A percentile compares a stretch with the other conserved stretches of the same genome.
phyloP scores from a whole-genome alignment of 2,113 vertebrate genomes.

The Plecotus auritus region DNA sequence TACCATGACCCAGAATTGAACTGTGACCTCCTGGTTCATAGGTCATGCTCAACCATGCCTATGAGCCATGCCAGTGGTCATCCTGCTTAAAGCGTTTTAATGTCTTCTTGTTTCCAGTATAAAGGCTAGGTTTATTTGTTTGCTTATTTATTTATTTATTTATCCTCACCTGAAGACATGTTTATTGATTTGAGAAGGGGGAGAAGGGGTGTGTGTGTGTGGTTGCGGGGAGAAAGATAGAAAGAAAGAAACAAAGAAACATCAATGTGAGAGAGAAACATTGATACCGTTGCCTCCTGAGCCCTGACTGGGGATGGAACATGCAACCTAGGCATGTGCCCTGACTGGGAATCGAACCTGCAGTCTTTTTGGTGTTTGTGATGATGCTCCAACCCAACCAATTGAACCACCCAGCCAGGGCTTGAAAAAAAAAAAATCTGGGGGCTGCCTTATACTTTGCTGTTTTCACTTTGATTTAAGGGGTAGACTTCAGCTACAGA shows the following conservation, averaged over 20 bases:
- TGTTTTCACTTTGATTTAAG: background rate
- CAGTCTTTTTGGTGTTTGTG: background rate
- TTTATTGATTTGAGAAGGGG: background rate
- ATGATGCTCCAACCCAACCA: background rate
- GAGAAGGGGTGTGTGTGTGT: too few relatives aligned
- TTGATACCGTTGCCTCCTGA: background rate
- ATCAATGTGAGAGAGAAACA: background rate
- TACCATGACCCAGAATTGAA: too few relatives aligned
- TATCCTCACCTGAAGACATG: background rate
- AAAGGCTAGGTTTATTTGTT: background rate
- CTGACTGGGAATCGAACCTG: background rate
- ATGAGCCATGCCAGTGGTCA: too few relatives aligned
- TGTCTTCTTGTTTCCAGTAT: background rate
- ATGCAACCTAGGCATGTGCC: background rate
- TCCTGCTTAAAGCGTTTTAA: background rate
- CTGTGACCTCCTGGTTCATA: too few relatives aligned
- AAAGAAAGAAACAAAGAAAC: background rate
- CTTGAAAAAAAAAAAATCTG: background rate
- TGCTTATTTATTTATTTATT: background rate
- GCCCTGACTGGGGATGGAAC: too few relatives aligned
- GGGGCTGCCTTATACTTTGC: background rate
- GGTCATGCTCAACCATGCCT: too few relatives aligned
- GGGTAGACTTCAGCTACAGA: background rate
- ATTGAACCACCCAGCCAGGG: background rate
- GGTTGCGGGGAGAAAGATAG: background rate